Conservation (phyloP, 2,797 vertebrate species). For the Liparis tanakae region DNA sequence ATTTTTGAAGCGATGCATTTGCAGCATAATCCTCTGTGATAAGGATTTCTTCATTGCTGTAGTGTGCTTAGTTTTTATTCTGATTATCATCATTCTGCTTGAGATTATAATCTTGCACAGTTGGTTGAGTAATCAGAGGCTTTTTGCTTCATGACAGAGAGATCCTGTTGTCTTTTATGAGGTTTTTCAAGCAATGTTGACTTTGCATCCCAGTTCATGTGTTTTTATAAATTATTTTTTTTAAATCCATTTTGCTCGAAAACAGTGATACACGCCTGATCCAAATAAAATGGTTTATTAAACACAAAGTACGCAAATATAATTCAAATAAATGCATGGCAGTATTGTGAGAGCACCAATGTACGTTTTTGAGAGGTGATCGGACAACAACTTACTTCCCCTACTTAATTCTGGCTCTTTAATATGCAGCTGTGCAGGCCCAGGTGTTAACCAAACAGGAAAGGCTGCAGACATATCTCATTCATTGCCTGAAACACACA, state of each 20-base stretch:
- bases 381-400: too few relatives aligned
- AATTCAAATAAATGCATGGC: neutral
- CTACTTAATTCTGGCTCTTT: too few relatives aligned
- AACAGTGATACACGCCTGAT: neutral
- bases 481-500: neutral
- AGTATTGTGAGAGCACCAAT: too few relatives aligned
- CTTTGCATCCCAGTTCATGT: neutral
- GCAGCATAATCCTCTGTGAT: slow-evolving; percentile 11
- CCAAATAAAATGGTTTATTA: neutral
- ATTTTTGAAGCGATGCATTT: neutral
- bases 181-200: neutral
- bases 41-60: neutral
- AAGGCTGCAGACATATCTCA: neutral
- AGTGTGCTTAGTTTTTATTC: accelerated
- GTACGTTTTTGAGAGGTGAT: too few relatives aligned
- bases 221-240: neutral
- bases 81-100: neutral
- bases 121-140: neutral
- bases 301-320: neutral
- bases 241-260: too few relatives aligned
- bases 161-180: neutral
- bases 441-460: too few relatives aligned
- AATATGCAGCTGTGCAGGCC: too few relatives aligned
- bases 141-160: neutral
- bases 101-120: neutral